Evolutionary conservation across 1,140 invertebrate species (phyloP).

Genomic region (Charaxes varanes): DNA sequence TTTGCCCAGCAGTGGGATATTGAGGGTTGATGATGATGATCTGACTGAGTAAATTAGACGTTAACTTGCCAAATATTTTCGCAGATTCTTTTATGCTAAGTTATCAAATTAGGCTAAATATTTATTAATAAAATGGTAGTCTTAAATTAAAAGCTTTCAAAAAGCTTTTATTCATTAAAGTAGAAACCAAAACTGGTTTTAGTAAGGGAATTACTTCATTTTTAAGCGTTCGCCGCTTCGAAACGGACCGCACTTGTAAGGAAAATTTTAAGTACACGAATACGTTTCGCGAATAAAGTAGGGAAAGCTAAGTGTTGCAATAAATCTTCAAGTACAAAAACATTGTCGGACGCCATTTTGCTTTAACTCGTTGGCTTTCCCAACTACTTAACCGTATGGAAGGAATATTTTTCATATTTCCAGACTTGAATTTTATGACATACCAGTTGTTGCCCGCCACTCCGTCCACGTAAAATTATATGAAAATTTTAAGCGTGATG

Average conservation of each 20-base stretch:
- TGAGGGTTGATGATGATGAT: too few relatives aligned
- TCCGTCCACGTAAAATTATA: too few relatives aligned
- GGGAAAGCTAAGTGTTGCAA: constrained; percentile 47
- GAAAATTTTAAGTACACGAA: constrained; percentile 41
- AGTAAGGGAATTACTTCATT: not conserved
- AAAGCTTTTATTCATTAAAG: too few relatives aligned
- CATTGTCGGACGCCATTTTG: constrained; percentile 21
- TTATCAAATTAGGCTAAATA: too few relatives aligned
- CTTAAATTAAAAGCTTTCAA: too few relatives aligned
- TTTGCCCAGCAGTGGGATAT: too few relatives aligned
- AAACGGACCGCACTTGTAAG: constrained; percentile 15
- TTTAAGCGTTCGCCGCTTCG: constrained; percentile 10
- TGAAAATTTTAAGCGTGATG: too few relatives aligned
- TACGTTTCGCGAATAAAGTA: constrained; percentile 30
- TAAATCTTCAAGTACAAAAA: constrained; percentile 50
- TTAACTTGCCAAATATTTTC: too few relatives aligned
- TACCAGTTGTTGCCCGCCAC: too few relatives aligned
- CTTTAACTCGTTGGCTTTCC: constrained; percentile 14
- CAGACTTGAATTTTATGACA: constrained; percentile 2
- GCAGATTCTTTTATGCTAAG: too few relatives aligned
- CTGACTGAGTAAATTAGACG: too few relatives aligned
- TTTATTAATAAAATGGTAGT: too few relatives aligned
- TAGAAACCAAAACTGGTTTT: not conserved
- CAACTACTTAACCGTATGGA: constrained; percentile 6
- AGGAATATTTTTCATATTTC: constrained; percentile 2